Evolutionary conservation across 2,113 vertebrate genomes (phyloP).

Genomic region (Pogona vitticeps): DNA sequence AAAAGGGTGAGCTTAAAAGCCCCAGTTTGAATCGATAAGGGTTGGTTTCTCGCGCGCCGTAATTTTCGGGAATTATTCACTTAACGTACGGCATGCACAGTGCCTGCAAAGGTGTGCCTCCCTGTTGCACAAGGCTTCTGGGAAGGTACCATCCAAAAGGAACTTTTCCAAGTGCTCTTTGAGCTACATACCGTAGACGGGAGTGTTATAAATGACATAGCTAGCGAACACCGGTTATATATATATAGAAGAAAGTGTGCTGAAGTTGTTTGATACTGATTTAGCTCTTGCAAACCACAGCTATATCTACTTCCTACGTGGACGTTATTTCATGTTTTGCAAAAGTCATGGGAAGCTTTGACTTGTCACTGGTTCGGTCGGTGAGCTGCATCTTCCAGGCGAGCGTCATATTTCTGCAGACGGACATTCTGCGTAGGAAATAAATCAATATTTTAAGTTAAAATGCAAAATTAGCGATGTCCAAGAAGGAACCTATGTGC

Average conservation of each 20-base stretch:
- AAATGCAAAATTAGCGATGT: no score
- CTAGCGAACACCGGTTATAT: not conserved
- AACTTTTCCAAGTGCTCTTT: no score
- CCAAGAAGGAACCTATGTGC: no score
- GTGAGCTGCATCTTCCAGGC: no score
- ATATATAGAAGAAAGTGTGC: not conserved
- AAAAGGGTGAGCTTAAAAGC: not conserved
- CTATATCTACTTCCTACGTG: no score
- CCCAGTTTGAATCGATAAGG: not conserved
- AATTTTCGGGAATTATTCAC: not conserved
- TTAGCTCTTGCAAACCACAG: not conserved
- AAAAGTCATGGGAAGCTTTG: not conserved
- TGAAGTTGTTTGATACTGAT: not conserved
- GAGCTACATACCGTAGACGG: no score
- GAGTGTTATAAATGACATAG: no score
- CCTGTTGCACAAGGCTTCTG: no score
- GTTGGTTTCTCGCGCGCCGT: not conserved
- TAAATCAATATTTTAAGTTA: fast-evolving
- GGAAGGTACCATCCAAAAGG: no score
- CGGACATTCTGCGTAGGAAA: not conserved
- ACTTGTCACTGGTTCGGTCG: no score
- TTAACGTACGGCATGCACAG: not conserved
- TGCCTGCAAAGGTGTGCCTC: no score
- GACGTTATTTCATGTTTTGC: not conserved
- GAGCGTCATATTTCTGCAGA: not conserved